Percentiles rank a stretch among this genome's conserved stretches.
Conservation (phyloP, 2,888 invertebrate genomes). For the Ceratothoa steindachneri region DNA sequence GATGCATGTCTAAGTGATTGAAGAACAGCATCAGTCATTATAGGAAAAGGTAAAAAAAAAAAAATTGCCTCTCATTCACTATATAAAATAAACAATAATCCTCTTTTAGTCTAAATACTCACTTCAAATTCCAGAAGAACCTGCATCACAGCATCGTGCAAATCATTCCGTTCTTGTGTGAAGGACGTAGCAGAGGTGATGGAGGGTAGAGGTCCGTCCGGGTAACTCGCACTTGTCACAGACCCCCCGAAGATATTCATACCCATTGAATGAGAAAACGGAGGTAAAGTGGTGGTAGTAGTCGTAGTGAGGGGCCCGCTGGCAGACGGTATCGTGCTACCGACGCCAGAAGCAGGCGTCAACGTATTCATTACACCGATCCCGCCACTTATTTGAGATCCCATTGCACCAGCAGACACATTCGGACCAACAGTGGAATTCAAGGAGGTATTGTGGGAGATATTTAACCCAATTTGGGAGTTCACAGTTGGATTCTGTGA, state of each 20-base stretch:
- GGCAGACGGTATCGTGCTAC: constrained; percentile 6
- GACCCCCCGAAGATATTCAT: constrained; percentile 16
- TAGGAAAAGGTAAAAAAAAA: too few relatives aligned
- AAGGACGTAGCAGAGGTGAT: constrained; percentile 25
- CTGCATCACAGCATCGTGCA: constrained; percentile 32
- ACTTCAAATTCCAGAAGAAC: background rate
- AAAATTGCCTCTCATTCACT: too few relatives aligned
- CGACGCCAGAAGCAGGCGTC: background rate
- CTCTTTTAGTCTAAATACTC: too few relatives aligned
- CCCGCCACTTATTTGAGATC: background rate
- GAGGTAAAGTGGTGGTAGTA: constrained; percentile 14
- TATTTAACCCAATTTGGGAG: background rate
- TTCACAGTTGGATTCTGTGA: constrained; percentile 1
- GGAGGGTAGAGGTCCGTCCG: constrained; percentile 34
- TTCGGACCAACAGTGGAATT: constrained; percentile 9
- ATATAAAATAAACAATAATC: too few relatives aligned
- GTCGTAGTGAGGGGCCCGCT: constrained; percentile 8
- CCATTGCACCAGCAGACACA: background rate
- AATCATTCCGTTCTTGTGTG: constrained; percentile 9
- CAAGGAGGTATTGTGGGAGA: background rate
- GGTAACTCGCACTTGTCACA: constrained; percentile 23
- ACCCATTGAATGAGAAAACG: constrained; percentile 8
- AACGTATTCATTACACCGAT: background rate
- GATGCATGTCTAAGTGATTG: too few relatives aligned
- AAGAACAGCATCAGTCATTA: too few relatives aligned